Evolutionary conservation across 2,797 vertebrate species (phyloP), one percentile per base, ranked within the genome.

Genomic region (Eulemur rubriventer): DNA sequence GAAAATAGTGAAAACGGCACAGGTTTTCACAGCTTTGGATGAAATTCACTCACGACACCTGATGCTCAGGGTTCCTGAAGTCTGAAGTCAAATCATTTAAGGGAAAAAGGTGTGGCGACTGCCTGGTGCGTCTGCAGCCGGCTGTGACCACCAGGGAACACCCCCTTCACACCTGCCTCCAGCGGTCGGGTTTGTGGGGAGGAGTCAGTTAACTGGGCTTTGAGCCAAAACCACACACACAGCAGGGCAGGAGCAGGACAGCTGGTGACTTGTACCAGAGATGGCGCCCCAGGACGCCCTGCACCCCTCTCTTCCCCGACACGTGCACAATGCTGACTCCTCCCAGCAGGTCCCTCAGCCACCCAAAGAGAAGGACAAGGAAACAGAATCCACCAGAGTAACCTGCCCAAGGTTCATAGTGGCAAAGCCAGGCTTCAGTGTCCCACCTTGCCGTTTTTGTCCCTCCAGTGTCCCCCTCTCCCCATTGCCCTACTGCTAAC

Each of bases 271-370:
- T 14, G 14, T 2, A 17, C 35, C 41, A 3, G 38, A n/a, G 41
- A 11, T 4, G 11, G 20, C 20, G n/a, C 9, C 50, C n/a, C 7
- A 7, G 4, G 30, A 41, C 13, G 1, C 35, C 35, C 3, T 10
- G n/a, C 24, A 2, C 1, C 14, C 24, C 4, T 0, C n/a, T 13
- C 10, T 83, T 43, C 13, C 18, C 38, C 4, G 1, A 63, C 10
- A 2, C 63, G 9, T 17, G 6, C 17, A 1, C 13, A n/a, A 59
- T 22, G 50, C 35, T 4, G 26, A 20, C 38, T 61, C 28, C 59
- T 72, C 61, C 20, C 72, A 0, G 1, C 12, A 17, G 61, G 78
- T n/a, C 35, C 50, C 55, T 41, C 83, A 11, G 48, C 18, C 0
- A n/a, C 30, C 76, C 55, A 26, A 7, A 41, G 52, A 41, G 43